Base-by-base conservation (phyloP, 2,797 vertebrate species). In the Alfaro cultratus region DNA sequence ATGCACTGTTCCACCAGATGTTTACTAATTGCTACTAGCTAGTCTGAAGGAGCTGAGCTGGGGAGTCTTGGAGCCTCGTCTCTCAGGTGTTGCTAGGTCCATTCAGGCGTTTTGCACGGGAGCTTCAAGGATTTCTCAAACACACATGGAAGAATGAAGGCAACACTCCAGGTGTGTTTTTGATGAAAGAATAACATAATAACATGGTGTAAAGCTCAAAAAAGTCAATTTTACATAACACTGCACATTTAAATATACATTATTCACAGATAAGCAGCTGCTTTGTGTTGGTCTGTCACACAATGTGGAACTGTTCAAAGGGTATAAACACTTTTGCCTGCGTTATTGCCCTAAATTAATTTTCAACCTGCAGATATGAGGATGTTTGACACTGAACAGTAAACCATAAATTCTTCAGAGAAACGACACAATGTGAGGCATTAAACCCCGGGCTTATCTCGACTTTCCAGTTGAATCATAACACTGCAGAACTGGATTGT, bases 371-470 rank as follows among this genome's bases (percentile, higher is more conserved):
- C 15, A 45, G 6, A 36, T 60, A 34, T 72, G 70, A 67, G 7
- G 47, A 75, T 0, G 23, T 51, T n/a, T 45, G 5, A 67, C 41
- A 53, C 34, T 26, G 0, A 73, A 11, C 77, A 79, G 75, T 57
- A 46, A 57, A 71, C 21, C 76, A 78, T 5, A 46, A 72, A 45
- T 45, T 13, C 18, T 5, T 34, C 16, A 68, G n/a, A 39, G 39
- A 31, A 29, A 1, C 43, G 39, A 29, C n/a, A 75, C n/a, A 75
- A 18, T 39, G 6, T 29, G 34, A 53, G 5, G 1, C 26, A 67
- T 71, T 73, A 64, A 55, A 78, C 80, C 77, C 67, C 10, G 26
- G 2, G 4, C 67, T 80, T 81, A 67, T 88, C 75, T 80, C 51
- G 39, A 29, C 36, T 11, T 51, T n/a, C 49, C 51, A 62, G 49